phyloP scores from a whole-genome alignment of 2,888 invertebrate genomes.

The Oligia latruncula region DNA sequence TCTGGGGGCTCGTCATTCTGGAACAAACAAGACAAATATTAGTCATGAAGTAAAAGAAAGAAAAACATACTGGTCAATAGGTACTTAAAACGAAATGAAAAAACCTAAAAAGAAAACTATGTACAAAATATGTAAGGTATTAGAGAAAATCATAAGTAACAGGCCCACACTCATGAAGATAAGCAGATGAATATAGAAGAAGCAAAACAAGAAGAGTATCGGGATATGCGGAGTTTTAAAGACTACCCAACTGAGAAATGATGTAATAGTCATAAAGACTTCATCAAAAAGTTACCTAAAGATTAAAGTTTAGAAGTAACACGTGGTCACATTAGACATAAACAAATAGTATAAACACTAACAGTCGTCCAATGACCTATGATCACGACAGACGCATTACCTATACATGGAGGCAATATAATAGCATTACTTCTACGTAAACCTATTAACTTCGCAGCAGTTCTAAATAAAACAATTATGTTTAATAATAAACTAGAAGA shows the following conservation, averaged over 20 bases:
- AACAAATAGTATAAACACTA: constrained; percentile 6
- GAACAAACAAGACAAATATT: constrained; percentile 67
- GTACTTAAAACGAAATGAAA: neutral
- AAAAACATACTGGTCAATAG: neutral
- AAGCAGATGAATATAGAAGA: neutral
- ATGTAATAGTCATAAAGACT: neutral
- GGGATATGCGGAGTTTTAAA: neutral
- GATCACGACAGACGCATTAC: constrained; percentile 16
- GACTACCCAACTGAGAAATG: neutral
- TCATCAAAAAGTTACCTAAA: neutral
- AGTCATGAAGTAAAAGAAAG: neutral
- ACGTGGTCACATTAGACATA: neutral
- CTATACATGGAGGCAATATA: neutral
- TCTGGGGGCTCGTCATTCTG: constrained; percentile 98
- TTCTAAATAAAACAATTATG: constrained; percentile 18
- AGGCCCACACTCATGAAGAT: neutral
- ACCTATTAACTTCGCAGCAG: constrained; percentile 14
- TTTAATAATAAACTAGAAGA: neutral
- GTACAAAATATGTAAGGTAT: neutral
- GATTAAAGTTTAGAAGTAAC: neutral
- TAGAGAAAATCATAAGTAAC: neutral
- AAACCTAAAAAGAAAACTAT: neutral
- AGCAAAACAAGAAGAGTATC: neutral
- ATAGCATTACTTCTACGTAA: constrained; percentile 24
- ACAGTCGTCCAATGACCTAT: constrained; percentile 38